Conservation (phyloP, 2,113 vertebrate species). For the Marmota monax region DNA sequence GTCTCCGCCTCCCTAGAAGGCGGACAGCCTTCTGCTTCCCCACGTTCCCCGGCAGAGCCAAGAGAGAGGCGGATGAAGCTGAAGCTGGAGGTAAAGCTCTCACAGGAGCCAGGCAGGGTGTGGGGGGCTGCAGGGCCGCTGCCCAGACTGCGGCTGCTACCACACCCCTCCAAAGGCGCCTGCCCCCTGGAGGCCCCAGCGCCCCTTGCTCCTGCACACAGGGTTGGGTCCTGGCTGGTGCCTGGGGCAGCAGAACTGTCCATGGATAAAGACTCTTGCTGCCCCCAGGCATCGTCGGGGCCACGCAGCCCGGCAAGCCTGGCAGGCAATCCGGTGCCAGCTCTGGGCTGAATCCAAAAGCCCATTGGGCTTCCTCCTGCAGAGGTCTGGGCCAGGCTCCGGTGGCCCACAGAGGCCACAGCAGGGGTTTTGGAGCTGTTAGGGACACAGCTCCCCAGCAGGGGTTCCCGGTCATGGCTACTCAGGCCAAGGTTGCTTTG, state of each 20-base stretch:
- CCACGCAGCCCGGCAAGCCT: background rate
- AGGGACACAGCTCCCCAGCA: background rate
- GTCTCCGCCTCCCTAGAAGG: background rate
- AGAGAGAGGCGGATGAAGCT: constrained; percentile 94
- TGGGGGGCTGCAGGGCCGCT: background rate
- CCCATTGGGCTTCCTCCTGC: background rate
- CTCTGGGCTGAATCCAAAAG: background rate
- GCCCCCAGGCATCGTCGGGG: background rate
- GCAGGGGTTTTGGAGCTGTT: background rate
- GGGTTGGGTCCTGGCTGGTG: rapidly evolving
- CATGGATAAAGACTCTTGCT: background rate
- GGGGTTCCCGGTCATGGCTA: background rate
- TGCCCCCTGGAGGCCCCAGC: background rate
- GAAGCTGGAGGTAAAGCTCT: constrained; percentile 92
- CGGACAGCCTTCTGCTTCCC: constrained; percentile 65
- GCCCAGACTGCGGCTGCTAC: constrained; percentile 42
- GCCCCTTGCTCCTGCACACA: rapidly evolving
- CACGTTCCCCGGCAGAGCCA: constrained; percentile 62
- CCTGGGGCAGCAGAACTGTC: background rate
- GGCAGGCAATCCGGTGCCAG: rapidly evolving
- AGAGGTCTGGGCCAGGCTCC: background rate
- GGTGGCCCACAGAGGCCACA: background rate
- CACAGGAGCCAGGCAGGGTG: rapidly evolving
- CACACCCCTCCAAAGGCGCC: background rate
- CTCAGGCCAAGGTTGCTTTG: background rate